phyloP scores from a whole-genome alignment of 2,113 vertebrate species.

The Chaetodon auriga region DNA sequence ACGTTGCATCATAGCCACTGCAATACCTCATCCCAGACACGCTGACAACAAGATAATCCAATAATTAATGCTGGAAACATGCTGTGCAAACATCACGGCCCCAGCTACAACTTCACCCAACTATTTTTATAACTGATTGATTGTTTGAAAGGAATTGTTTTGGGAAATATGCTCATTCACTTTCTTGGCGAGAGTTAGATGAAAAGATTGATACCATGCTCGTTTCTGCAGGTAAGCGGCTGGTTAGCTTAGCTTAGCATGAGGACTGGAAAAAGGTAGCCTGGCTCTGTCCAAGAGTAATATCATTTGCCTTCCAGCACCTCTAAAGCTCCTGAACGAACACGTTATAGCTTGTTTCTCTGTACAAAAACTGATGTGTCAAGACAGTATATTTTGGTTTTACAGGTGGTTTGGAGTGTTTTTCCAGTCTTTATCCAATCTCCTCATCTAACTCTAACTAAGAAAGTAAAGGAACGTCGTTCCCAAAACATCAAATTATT shows the following conservation, averaged over 20 bases:
- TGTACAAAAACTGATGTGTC: neutral
- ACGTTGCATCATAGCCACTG: slow-evolving; percentile 52
- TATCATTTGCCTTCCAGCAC: neutral
- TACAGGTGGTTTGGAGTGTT: too few relatives aligned
- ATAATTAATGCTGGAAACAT: slow-evolving; percentile 32
- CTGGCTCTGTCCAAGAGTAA: neutral
- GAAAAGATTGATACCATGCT: neutral
- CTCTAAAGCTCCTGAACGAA: neutral
- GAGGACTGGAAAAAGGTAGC: neutral
- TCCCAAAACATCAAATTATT: too few relatives aligned
- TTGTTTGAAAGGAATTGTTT: neutral
- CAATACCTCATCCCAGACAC: slow-evolving; percentile 52
- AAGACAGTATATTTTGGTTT: too few relatives aligned
- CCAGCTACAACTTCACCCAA: neutral
- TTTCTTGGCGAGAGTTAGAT: neutral
- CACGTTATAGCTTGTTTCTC: neutral
- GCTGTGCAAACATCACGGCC: slow-evolving; percentile 20
- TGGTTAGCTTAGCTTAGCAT: slow-evolving; percentile 7
- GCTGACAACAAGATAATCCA: slow-evolving; percentile 57
- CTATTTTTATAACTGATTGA: neutral
- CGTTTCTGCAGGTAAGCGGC: neutral
- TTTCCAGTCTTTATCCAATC: too few relatives aligned
- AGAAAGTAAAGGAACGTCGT: too few relatives aligned
- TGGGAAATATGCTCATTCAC: neutral
- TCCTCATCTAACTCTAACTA: too few relatives aligned